Base-by-base conservation (phyloP, 1,140 invertebrate genomes). In the Bombus difficillimus region DNA sequence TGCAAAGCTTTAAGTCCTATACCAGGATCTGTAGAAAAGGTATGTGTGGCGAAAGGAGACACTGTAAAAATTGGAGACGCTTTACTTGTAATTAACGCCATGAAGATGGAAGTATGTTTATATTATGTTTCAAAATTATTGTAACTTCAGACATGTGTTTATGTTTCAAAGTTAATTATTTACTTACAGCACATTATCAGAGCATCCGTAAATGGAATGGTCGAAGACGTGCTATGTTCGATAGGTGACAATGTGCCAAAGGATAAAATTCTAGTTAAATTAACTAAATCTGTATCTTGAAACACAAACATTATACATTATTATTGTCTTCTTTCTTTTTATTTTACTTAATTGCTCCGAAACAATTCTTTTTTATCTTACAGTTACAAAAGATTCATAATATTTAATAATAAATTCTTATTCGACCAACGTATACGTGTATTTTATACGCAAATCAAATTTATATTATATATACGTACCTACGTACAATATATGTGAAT, bases 41-140 rank as follows among this genome's bases (percentile, higher is more conserved):
- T 99, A 62, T 95, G 98, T 34, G 98, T 99, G 0, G 96, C 97
- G 82, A 94, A 96, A 34, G 98, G 98, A 8, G 97, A 98, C 89
- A 80, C 86, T n/a, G 98, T 99, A 2, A 96, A 97, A 86, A 96
- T 97, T 93, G 98, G 98, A 1, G 98, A 99, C 93, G 96, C 98
- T 1, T 94, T 99, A 0, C 96, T 99, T 64, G 97, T 99, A 68
- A 97, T 99, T 92, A 98, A 99, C 85, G 99, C 99, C 15, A 99
- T 99, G 99, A 99, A 99, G 96, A 99, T 99, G 99, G 99, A 99
- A 96, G 97, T 97, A 94, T 95, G 93, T 92, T 78, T 78, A 84
- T 73, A 69, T 59, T 22, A 41, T 53, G 34, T 41, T 15, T 72
- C 13, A 43, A 85, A 62, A 78, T 10, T 13, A 9, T 83, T 57